These are phyloP conservation scores for Valencia hispanica DNA, from an alignment of 2,797 vertebrate species.

Conservation along the genomic window DNA sequence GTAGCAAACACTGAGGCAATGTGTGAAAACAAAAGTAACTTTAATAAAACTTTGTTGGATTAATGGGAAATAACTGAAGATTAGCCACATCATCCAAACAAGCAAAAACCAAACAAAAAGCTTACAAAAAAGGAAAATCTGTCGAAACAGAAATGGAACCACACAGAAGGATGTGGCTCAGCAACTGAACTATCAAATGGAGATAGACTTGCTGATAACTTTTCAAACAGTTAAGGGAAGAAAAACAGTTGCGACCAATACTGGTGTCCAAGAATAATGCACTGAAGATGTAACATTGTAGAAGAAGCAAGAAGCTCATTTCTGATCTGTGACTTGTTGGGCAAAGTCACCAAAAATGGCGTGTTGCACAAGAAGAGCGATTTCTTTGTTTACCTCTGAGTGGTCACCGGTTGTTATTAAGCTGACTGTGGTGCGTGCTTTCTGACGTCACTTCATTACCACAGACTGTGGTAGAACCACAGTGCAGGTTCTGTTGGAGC, in stretches of 20 bases:
- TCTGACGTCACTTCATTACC: too few relatives aligned
- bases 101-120: neutral
- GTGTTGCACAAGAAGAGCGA: too few relatives aligned
- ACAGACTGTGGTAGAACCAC: too few relatives aligned
- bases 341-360: too few relatives aligned
- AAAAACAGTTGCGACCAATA: neutral
- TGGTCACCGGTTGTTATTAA: too few relatives aligned
- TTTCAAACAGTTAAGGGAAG: neutral
- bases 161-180: neutral
- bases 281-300: too few relatives aligned
- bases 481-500: too few relatives aligned
- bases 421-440: too few relatives aligned
- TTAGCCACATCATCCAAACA: neutral
- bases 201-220: neutral
- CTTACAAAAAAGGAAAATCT: neutral
- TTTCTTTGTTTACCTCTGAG: too few relatives aligned
- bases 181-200: neutral
- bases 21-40: conserved; percentile 11
- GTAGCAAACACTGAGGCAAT: neutral
- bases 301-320: too few relatives aligned
- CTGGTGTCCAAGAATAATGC: neutral
- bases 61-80: neutral
- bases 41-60: conserved; percentile 11
- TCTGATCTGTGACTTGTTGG: too few relatives aligned
- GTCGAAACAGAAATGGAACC: neutral